phyloP scores from a whole-genome alignment of 2,113 vertebrate genomes.

The Sciurus niger region DNA sequence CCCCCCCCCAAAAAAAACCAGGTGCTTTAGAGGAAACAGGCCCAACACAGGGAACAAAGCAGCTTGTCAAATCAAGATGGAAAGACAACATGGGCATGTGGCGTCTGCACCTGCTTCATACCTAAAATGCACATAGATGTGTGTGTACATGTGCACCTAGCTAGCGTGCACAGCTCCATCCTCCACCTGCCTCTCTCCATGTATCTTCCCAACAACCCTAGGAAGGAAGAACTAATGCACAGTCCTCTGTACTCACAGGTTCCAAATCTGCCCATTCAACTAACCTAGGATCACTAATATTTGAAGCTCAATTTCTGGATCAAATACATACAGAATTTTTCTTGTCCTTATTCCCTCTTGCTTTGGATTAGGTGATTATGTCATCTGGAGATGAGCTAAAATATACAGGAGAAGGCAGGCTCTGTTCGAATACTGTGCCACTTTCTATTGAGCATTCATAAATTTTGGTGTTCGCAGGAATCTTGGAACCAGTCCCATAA shows the following conservation, averaged over 20 bases:
- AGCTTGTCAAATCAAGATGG: background rate
- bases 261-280: too few species aligned
- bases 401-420: background rate
- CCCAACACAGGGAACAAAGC: background rate
- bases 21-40: background rate
- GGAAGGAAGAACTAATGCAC: background rate
- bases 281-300: background rate
- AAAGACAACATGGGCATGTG: background rate
- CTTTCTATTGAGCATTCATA: background rate
- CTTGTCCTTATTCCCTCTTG: background rate
- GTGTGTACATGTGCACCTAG: rapidly evolving
- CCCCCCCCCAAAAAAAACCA: background rate
- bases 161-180: rapidly evolving
- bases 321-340: background rate
- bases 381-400: background rate
- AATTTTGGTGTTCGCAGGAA: background rate
- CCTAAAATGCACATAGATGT: too few species aligned
- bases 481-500: background rate
- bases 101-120: too few species aligned
- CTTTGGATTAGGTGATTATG: background rate
- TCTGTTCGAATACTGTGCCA: too few species aligned
- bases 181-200: rapidly evolving
- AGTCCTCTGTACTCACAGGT: too few species aligned
- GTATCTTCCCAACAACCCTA: too few species aligned
- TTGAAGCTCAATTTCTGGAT: background rate